A percentile compares a stretch with the other conserved stretches of the same genome.
phyloP scores from a whole-genome alignment of 2,888 invertebrate genomes.

The Mechanitis messenoides region DNA sequence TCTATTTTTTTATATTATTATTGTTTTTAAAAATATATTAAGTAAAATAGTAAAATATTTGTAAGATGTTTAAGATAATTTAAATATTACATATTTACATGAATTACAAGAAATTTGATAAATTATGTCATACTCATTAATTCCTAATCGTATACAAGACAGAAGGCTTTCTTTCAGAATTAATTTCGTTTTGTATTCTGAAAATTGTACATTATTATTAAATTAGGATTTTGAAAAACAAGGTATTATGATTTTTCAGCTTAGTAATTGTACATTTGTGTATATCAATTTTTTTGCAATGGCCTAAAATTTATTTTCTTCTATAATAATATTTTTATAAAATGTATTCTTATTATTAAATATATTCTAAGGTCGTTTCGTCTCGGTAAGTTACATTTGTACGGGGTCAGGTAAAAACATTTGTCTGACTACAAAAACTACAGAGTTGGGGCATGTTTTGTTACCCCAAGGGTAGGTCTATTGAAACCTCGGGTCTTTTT shows the following conservation, averaged over 20 bases:
- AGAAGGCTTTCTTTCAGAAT: conserved; percentile 45
- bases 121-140: conserved; percentile 52
- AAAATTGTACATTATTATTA: too few relatives aligned
- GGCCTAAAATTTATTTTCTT: too few relatives aligned
- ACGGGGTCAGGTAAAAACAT: conserved; percentile 35
- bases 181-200: neutral
- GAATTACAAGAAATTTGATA: conserved; percentile 37
- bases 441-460: conserved; percentile 29
- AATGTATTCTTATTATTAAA: too few relatives aligned
- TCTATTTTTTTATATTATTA: too few relatives aligned
- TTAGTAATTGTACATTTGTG: conserved; percentile 2
- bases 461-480: conserved; percentile 45
- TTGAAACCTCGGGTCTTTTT: conserved; percentile 44
- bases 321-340: too few relatives aligned
- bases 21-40: too few relatives aligned
- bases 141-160: conserved; percentile 61
- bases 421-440: conserved; percentile 32
- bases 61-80: too few relatives aligned
- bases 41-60: too few relatives aligned
- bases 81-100: conserved; percentile 7
- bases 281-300: neutral
- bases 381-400: conserved; percentile 23
- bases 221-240: too few relatives aligned
- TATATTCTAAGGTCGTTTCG: conserved; percentile 4
- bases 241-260: neutral